Evolutionary conservation across 2,888 invertebrate genomes (phyloP).

Genomic region (Trichogramma evanescens): DNA sequence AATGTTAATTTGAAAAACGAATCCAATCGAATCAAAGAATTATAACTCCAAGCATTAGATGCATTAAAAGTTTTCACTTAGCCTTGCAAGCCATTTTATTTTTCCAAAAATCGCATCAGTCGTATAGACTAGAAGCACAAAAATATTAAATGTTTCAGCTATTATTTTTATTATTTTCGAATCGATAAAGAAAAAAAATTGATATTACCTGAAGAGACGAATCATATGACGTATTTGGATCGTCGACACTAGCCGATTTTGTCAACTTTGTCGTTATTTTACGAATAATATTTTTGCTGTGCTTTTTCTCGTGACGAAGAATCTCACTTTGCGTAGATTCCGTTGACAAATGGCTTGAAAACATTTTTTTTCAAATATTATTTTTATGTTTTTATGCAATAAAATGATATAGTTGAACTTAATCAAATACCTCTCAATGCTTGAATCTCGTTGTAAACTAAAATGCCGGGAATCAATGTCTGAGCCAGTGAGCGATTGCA

Average conservation of each 20-base stretch:
- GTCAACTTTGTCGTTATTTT: constrained; percentile 75
- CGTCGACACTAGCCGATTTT: constrained; percentile 76
- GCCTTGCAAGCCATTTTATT: constrained; percentile 3
- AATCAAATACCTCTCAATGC: constrained; percentile 62
- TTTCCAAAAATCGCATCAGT: constrained; percentile 21
- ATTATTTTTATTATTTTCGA: neutral
- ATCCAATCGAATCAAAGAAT: neutral
- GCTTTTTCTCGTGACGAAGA: constrained; percentile 68
- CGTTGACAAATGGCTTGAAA: constrained; percentile 64
- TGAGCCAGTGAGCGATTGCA: constrained; percentile 65
- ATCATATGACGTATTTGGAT: constrained; percentile 48
- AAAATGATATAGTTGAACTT: neutral
- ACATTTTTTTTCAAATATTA: neutral
- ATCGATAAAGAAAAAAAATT: neutral
- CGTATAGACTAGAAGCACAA: constrained; percentile 15
- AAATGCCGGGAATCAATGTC: constrained; percentile 55
- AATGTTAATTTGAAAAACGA: neutral
- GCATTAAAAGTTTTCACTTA: neutral
- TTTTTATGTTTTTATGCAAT: neutral
- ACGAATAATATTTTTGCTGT: constrained; percentile 72
- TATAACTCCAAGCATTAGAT: neutral
- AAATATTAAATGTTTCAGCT: neutral
- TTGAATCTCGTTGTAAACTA: constrained; percentile 63
- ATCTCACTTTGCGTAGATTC: constrained; percentile 81
- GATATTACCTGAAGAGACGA: constrained; percentile 38